Percentiles rank a stretch among this genome's conserved stretches.
phyloP scores from a whole-genome alignment of 2,797 vertebrate genomes.

The Pterois miles region DNA sequence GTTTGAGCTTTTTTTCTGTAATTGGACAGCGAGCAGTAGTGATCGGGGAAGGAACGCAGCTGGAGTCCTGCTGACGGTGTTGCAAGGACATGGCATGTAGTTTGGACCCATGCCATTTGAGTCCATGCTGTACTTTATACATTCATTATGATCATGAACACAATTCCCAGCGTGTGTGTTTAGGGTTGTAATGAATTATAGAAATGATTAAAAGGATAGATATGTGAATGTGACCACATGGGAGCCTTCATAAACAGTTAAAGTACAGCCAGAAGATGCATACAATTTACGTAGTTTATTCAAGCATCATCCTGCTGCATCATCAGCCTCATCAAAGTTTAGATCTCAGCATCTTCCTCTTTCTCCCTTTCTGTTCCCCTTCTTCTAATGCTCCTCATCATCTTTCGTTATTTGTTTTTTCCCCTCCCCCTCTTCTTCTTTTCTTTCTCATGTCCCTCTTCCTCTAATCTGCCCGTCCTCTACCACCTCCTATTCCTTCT shows the following conservation, averaged over 20 bases:
- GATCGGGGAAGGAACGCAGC: neutral
- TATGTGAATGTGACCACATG: neutral
- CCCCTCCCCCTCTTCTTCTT: neutral
- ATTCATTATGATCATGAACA: neutral
- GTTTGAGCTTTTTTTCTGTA: slow-evolving; percentile 6
- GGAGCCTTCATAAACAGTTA: neutral
- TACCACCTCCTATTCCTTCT: slow-evolving; percentile 34
- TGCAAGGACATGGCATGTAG: neutral
- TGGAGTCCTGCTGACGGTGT: slow-evolving; percentile 9
- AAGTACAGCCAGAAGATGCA: neutral
- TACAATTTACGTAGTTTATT: slow-evolving; percentile 22
- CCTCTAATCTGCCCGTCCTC: slow-evolving; percentile 33
- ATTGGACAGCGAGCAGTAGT: slow-evolving; percentile 14
- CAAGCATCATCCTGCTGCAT: slow-evolving; percentile 52
- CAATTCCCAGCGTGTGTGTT: neutral
- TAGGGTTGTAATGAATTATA: neutral
- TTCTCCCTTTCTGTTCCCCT: neutral
- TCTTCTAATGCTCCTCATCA: neutral
- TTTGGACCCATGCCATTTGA: slow-evolving; percentile 17
- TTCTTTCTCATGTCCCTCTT: slow-evolving; percentile 16
- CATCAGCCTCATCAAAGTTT: slow-evolving; percentile 50
- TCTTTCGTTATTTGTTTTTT: neutral
- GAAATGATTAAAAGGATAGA: neutral
- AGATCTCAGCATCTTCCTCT: slow-evolving; percentile 15
- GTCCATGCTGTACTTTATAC: neutral